Evolutionary conservation across 2,113 vertebrate genomes (phyloP).

Genomic region (Dromaius novaehollandiae): DNA sequence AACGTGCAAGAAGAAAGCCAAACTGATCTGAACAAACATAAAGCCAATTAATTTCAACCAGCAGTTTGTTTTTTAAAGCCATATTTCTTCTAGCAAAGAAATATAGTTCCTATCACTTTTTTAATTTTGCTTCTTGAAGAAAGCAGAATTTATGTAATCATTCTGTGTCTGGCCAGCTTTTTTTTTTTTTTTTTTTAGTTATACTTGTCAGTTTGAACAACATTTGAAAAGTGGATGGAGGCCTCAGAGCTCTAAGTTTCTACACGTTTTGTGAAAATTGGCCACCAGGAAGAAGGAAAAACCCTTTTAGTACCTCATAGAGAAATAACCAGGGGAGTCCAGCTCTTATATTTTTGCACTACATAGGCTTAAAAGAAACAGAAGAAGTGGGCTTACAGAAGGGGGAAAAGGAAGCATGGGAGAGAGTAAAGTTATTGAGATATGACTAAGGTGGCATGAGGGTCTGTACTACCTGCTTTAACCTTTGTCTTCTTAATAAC

Average conservation of each 20-base stretch:
- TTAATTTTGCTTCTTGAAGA: neutral
- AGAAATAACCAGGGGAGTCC: neutral
- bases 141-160: neutral
- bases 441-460: neutral
- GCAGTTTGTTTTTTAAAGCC: neutral
- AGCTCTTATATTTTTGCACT: neutral
- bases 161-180: fast-evolving
- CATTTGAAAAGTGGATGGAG: neutral
- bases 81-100: neutral
- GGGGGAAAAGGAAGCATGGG: neutral
- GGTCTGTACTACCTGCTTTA: neutral
- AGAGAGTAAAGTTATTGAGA: neutral
- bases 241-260: neutral
- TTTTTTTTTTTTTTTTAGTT: too few species aligned
- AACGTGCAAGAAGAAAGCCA: neutral
- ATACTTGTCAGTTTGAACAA: too few species aligned
- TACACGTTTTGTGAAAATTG: neutral
- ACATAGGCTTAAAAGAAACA: neutral
- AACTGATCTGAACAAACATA: neutral
- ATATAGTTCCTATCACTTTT: neutral
- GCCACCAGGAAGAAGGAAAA: neutral
- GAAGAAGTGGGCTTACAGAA: neutral
- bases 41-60: neutral
- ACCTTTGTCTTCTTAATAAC: neutral
- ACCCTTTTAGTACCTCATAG: neutral